Evolutionary conservation across 2,797 vertebrate species (phyloP).

Genomic region (Tenualosa ilisha): DNA sequence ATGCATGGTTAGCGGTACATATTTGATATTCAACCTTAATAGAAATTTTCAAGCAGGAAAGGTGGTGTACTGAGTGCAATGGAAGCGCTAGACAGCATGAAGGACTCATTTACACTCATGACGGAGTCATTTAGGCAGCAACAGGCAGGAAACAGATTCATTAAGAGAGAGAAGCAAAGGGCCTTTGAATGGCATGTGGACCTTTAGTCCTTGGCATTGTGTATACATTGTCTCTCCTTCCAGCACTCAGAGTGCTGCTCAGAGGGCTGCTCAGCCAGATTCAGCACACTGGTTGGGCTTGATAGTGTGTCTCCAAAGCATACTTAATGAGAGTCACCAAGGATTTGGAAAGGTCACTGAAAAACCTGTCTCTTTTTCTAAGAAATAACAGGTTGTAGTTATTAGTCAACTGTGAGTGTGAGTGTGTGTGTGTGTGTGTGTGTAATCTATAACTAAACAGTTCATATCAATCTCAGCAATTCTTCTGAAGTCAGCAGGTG

Average conservation of each 20-base stretch:
- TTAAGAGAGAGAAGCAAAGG: background rate
- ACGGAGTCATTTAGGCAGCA: background rate
- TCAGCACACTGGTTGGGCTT: background rate
- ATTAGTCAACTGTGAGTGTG: background rate
- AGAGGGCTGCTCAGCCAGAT: background rate
- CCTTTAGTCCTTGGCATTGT: background rate
- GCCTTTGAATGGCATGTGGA: background rate
- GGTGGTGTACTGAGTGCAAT: background rate
- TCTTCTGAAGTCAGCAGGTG: background rate
- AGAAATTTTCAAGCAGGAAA: background rate
- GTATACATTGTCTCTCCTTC: background rate
- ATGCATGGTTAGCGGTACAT: background rate
- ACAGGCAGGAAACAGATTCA: background rate
- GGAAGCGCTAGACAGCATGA: background rate
- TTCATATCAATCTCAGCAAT: background rate
- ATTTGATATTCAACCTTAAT: background rate
- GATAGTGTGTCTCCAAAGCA: background rate
- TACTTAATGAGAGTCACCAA: background rate
- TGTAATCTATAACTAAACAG: background rate
- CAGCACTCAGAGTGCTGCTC: background rate
- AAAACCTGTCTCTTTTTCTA: background rate
- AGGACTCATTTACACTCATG: background rate
- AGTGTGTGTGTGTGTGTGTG: background rate
- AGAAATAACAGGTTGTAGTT: background rate
- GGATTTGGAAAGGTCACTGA: background rate